Evolutionary conservation across 2,113 vertebrate genomes (phyloP).

Genomic region (Erpornis zantholeuca): DNA sequence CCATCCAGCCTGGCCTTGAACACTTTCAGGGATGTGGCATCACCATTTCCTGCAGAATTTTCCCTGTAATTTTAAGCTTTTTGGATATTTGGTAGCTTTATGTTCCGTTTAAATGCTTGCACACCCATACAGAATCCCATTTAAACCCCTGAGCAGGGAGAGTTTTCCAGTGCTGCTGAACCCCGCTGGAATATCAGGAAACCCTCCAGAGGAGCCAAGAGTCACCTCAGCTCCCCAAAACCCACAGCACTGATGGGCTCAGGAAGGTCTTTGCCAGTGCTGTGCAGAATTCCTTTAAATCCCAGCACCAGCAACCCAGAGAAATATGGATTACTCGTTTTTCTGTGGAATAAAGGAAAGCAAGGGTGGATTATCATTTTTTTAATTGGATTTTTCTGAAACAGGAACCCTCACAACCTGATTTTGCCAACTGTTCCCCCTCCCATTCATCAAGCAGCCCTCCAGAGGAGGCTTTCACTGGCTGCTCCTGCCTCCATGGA

Average conservation of each 20-base stretch:
- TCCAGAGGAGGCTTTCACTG: neutral
- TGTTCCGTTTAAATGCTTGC: neutral
- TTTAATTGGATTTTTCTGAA: neutral
- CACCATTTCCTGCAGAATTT: neutral
- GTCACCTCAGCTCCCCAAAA: neutral
- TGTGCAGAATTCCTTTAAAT: neutral
- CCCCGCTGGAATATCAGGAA: neutral
- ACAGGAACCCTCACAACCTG: neutral
- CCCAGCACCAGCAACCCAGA: neutral
- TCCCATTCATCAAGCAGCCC: neutral
- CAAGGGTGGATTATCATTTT: neutral
- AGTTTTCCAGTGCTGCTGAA: neutral
- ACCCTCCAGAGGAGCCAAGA: accelerated
- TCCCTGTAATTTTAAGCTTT: neutral
- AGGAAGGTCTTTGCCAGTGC: neutral
- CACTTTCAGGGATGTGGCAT: neutral
- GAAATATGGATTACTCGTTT: neutral
- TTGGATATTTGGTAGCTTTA: neutral
- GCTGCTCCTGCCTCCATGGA: neutral
- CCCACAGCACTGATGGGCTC: neutral
- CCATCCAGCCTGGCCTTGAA: neutral
- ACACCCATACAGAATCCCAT: neutral
- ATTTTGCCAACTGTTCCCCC: neutral
- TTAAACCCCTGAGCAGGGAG: neutral
- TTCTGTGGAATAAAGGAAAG: neutral